Evolutionary conservation across 23 tunicate species (phyloP).

Genomic region (Styela clava): DNA sequence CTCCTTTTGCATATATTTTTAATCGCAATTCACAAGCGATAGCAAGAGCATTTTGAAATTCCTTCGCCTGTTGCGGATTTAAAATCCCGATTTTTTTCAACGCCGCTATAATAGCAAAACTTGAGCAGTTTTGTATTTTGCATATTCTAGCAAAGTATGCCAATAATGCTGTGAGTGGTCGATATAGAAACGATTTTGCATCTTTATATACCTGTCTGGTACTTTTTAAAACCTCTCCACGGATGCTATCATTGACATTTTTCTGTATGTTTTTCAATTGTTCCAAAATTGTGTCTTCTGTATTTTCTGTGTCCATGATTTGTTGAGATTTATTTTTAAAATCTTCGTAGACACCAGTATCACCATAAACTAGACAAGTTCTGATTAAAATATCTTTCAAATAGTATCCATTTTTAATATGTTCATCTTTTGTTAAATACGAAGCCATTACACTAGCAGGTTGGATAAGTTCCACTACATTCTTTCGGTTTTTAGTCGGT

Average conservation of each 20-base stretch:
- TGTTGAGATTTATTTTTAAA: neutral
- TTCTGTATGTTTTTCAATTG: neutral
- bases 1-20: neutral
- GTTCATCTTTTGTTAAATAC: constrained; percentile 14
- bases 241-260: neutral
- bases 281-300: neutral
- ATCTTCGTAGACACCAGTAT: neutral
- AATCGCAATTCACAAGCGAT: neutral
- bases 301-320: neutral
- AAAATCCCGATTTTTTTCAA: too few relatives aligned
- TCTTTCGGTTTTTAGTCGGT: constrained; percentile 8
- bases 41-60: neutral
- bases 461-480: constrained; percentile 36
- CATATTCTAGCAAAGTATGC: neutral
- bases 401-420: constrained; percentile 24
- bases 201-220: neutral
- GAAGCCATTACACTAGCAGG: constrained; percentile 35
- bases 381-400: constrained; percentile 23
- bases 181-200: neutral
- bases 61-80: neutral
- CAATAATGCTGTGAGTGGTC: neutral
- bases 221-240: neutral
- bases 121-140: neutral
- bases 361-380: constrained; percentile 38
- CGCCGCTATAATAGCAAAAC: neutral